Evolutionary conservation across 2,797 vertebrate species (phyloP), one percentile per base, ranked within the genome.

Genomic region (Oreochromis mossambicus): DNA sequence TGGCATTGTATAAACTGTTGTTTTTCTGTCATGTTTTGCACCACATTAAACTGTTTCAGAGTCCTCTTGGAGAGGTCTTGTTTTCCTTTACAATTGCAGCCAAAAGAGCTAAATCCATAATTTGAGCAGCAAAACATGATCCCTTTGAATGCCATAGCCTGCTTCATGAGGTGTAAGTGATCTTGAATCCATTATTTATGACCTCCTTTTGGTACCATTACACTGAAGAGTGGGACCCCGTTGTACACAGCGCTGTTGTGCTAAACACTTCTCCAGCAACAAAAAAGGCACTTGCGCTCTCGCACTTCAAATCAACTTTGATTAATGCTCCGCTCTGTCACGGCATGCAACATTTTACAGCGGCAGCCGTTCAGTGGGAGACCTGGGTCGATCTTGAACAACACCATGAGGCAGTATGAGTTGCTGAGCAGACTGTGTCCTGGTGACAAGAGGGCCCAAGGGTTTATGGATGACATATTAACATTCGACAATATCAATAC

Each of bases 171-270:
- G 94, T 96, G 94, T 94, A 96, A 96, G 96, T 95, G 96, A 96
- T 96, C 96, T 96, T 94, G 88, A 95, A 95, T 96, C 93, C 93
- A 97, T 96, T 96, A 96, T 96, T 96, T 94, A 96, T 96, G 91
- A 95, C 95, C 95, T 93, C 93, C 89, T 95, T 92, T 94, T 93
- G 93, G 93, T 91, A 89, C 95, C 94, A 94, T 96, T 96, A 96
- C 92, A 80, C 90, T 93, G 94, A 90, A 88, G 91, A 94, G 94
- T 83, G 90, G 88, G 92, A 91, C 92, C 91, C 88, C 77, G 88
- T 88, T 77, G 94, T 89, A 94, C 86, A 80, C 54, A 81, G 86
- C 55, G 21, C 92, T 94, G 96, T 95, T 95, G 93, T 94, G 92
- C 95, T 91, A 95, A 96, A 95, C 94, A 94, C 79, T 92, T 94